Evolutionary conservation across 1,140 invertebrate species (phyloP).

Genomic region (Drosophila sturtevanti): DNA sequence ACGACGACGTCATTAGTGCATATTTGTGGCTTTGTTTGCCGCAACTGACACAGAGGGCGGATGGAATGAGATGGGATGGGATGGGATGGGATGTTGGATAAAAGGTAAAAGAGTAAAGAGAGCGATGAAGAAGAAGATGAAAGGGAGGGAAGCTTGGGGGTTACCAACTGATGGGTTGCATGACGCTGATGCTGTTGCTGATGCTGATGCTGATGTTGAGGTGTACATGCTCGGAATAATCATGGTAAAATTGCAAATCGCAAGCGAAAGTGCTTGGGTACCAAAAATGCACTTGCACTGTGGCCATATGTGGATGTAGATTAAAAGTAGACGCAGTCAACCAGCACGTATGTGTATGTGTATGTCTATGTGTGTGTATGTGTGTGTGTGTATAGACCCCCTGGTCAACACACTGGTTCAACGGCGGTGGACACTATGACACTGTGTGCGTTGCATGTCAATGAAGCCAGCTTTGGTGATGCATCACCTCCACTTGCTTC

Average conservation of each 20-base stretch:
- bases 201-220: conserved; percentile 17
- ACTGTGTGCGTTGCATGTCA: conserved; percentile 10
- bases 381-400: neutral
- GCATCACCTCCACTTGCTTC: neutral
- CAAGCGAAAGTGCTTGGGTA: conserved; percentile 73
- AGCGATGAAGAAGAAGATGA: too few relatives aligned
- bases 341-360: conserved; percentile 49
- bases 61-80: too few relatives aligned
- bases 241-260: conserved; percentile 78
- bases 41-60: conserved; percentile 54
- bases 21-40: conserved; percentile 82
- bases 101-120: neutral
- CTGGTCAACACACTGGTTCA: conserved; percentile 15
- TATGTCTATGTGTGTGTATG: neutral
- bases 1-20: conserved; percentile 80
- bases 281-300: conserved; percentile 48
- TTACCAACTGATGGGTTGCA: neutral
- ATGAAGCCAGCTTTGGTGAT: conserved; percentile 7
- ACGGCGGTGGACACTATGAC: neutral
- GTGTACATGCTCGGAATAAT: conserved; percentile 77
- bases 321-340: conserved; percentile 71
- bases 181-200: neutral
- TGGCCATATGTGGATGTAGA: conserved; percentile 52
- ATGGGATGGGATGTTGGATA: conserved; percentile 4
- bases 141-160: too few relatives aligned